Evolutionary conservation across 2,797 vertebrate species (phyloP), one percentile per base, ranked within the genome.

Genomic region (Caiman crocodilus): DNA sequence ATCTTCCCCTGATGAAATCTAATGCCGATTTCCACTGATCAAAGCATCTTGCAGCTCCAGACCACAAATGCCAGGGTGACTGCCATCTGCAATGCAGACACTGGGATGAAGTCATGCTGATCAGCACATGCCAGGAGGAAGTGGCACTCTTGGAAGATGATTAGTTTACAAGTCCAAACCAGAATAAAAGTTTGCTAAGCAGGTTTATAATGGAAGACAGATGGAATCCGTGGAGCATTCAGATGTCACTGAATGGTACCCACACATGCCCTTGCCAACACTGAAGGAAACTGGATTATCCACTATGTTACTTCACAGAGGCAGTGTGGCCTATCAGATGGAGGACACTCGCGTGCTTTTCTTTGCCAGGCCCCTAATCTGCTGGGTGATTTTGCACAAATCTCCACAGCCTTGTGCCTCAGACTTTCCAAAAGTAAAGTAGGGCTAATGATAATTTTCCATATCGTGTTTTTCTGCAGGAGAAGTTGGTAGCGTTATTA

Each of bases 151-250:
- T 3, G 5, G 0, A 1, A 59, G 42, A 0, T 13, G 17, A 28
- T 7, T 0, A 87, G 18, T 2, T 26, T 67, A 11, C 0, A 2
- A 57, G 42, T 21, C 5, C 28, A 0, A n/a, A n/a, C 56, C 28
- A 17, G 12, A 73, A 42, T 42, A 42, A 64, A 0, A 18, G 4
- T 0, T 0, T 42, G 50, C 11, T 14, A 2, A 55, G 61, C 60
- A 76, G 16, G 8, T 2, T 1, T 7, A 2, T 65, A 65, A 65
- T 65, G 64, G 7, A 0, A 0, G 50, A 11, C 0, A 0, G 26
- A 2, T 0, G 4, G 57, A 2, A 28, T 15, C 14, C 14, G 30
- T 5, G 26, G 21, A 10, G 20, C 25, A 81, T 16, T 57, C 5
- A 1, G 6, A 69, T 7, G 28, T n/a, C 64, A 65, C 10, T 30